These are phyloP conservation scores for Poecile atricapillus DNA, from an alignment of 2,113 vertebrate species.

Conservation along the genomic window DNA sequence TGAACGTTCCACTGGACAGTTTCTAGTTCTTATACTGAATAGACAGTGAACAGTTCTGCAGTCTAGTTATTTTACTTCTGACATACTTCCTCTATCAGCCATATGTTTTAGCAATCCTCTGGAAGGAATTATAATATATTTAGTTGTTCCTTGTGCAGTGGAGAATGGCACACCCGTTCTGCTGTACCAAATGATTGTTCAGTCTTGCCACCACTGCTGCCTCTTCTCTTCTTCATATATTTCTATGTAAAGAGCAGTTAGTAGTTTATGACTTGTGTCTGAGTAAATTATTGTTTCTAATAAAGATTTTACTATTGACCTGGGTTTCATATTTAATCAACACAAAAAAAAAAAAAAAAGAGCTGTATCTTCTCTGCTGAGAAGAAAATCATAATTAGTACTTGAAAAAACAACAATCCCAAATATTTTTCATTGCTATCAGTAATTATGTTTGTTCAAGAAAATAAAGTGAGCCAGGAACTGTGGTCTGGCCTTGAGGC, in stretches of 20 bases:
- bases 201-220: background rate
- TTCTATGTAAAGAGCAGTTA: background rate
- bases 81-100: background rate
- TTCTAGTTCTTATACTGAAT: background rate
- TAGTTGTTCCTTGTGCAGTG: background rate
- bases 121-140: background rate
- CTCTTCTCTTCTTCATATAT: background rate
- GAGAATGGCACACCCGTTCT: background rate
- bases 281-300: background rate
- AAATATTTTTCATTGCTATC: background rate
- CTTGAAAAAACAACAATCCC: background rate
- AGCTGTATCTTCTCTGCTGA: background rate
- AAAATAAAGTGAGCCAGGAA: background rate
- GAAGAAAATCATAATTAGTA: background rate
- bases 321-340: background rate
- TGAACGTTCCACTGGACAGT: rapidly evolving
- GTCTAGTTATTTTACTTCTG: background rate
- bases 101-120: background rate
- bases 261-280: background rate
- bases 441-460: background rate
- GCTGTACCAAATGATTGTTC: background rate
- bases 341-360: background rate
- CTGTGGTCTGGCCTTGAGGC: background rate
- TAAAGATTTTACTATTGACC: background rate
- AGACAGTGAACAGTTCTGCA: background rate